Evolutionary conservation across 2,888 invertebrate species (phyloP).

Genomic region (Hybos culiciformis): DNA sequence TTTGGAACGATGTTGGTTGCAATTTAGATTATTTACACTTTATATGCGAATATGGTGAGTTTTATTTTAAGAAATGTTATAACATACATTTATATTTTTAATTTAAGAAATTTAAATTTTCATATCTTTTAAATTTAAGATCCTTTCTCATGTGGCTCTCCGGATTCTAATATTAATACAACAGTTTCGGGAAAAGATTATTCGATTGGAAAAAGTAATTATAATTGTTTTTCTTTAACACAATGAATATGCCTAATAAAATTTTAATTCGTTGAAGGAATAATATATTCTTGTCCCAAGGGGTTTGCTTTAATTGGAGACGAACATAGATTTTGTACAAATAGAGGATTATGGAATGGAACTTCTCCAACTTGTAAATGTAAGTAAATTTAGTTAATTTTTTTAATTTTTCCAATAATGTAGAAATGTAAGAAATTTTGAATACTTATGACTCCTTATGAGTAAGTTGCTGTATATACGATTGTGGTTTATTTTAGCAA

Average conservation of each 20-base stretch:
- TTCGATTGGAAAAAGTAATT: conserved; percentile 53
- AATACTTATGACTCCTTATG: too few relatives aligned
- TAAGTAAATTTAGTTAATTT: conserved; percentile 39
- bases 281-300: conserved; percentile 65
- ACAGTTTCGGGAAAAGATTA: conserved; percentile 59
- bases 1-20: conserved; percentile 91
- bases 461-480: too few relatives aligned
- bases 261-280: too few relatives aligned
- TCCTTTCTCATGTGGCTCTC: conserved; percentile 76
- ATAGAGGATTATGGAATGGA: conserved; percentile 73
- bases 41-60: conserved; percentile 84
- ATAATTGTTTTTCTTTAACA: too few relatives aligned
- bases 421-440: too few relatives aligned
- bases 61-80: conserved; percentile 1
- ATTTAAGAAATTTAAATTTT: neutral
- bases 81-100: neutral
- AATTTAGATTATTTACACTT: conserved; percentile 85
- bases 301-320: conserved; percentile 69
- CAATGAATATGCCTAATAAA: too few relatives aligned
- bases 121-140: conserved; percentile 37
- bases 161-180: conserved; percentile 71
- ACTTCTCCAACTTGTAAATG: conserved; percentile 74
- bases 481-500: too few relatives aligned
- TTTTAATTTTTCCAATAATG: too few relatives aligned
- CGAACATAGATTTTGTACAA: conserved; percentile 50